These are phyloP conservation scores for Diplosoma virens DNA, from an alignment of 23 tunicate genomes.

Conservation along the genomic window DNA sequence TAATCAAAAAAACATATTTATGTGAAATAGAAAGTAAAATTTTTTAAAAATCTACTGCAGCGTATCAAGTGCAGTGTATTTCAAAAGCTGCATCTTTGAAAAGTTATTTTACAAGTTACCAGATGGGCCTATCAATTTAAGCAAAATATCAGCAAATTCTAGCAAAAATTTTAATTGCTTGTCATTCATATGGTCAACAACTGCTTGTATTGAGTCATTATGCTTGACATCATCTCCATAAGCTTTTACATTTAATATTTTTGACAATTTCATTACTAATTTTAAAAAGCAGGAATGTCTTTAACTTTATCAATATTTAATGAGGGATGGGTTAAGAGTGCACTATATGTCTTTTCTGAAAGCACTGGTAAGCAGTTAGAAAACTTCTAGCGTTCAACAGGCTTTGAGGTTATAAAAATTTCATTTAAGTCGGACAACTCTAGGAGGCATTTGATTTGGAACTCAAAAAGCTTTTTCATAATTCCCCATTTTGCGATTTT, in stretches of 20 bases:
- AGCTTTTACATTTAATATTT: conserved; percentile 3
- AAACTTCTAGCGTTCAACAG: not conserved
- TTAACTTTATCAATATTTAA: not conserved
- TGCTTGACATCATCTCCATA: not conserved
- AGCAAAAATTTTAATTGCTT: not conserved
- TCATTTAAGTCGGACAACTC: not conserved
- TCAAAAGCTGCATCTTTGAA: not conserved
- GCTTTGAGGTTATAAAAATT: not conserved
- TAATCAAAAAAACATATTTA: not conserved
- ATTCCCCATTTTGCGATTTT: conserved; percentile 5
- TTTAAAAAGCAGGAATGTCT: conserved; percentile 6
- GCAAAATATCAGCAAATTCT: not conserved
- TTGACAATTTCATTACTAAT: conserved; percentile 2
- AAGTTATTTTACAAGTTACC: not conserved
- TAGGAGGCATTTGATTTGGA: not conserved
- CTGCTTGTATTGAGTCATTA: not conserved
- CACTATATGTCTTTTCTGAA: conserved; percentile 6
- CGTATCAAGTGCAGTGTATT: conserved; percentile 2
- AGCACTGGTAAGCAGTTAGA: conserved; percentile 2
- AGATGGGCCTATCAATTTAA: conserved; percentile 7
- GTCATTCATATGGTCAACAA: not conserved
- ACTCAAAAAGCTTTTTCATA: not conserved
- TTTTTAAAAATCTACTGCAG: not conserved
- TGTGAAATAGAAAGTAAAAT: not conserved
- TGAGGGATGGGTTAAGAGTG: conserved; percentile 12